Evolutionary conservation across 2,113 vertebrate species (phyloP).

Genomic region (Psettodes erumei): DNA sequence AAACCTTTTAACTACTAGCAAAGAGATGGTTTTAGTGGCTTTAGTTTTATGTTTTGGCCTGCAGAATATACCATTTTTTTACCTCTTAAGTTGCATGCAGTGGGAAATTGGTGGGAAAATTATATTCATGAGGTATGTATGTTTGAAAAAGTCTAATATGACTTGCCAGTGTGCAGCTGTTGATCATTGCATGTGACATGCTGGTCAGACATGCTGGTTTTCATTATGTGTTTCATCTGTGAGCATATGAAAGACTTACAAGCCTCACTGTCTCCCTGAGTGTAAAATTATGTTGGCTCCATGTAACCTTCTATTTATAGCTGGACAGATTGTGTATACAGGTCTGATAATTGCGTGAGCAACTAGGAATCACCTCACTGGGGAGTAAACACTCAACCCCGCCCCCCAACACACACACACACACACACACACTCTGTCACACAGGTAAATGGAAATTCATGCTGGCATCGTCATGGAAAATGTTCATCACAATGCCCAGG

Average conservation of each 20-base stretch:
- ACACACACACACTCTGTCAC: conserved; percentile 25
- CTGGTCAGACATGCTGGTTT: neutral
- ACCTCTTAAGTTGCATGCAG: neutral
- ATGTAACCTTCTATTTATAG: conserved; percentile 47
- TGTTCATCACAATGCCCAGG: conserved; percentile 74
- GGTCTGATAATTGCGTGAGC: conserved; percentile 30
- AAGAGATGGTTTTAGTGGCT: neutral
- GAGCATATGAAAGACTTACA: neutral
- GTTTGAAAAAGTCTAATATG: neutral
- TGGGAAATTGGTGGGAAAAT: neutral
- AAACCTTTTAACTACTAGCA: neutral
- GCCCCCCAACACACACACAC: conserved; percentile 7
- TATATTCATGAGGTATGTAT: neutral
- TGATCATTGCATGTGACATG: neutral
- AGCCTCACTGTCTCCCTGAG: neutral
- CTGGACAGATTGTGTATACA: conserved; percentile 48
- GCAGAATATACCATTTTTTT: neutral
- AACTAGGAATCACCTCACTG: conserved; percentile 50
- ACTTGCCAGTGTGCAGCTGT: neutral
- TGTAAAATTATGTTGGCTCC: conserved; percentile 34
- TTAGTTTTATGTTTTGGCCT: neutral
- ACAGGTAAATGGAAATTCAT: conserved; percentile 72
- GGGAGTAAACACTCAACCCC: conserved; percentile 29
- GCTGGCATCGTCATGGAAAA: conserved; percentile 75
- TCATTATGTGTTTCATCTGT: conserved; percentile 21